These are phyloP conservation scores for Vireo altiloquus DNA, from an alignment of 2,113 vertebrate species.

Conservation along the genomic window DNA sequence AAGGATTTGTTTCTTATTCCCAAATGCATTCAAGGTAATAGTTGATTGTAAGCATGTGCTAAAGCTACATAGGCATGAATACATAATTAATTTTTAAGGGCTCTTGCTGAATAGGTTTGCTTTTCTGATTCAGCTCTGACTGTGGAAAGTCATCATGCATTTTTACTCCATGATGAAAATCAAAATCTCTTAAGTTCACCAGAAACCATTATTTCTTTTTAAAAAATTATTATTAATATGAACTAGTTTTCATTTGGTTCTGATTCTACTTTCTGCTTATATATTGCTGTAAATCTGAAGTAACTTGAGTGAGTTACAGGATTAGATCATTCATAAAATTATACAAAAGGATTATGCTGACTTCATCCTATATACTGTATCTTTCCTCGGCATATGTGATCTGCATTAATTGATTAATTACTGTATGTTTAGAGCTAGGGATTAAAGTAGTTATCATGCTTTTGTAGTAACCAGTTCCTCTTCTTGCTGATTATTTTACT, in stretches of 20 bases:
- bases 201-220: background rate
- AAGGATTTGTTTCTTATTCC: background rate
- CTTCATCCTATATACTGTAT: slow-evolving; percentile 27
- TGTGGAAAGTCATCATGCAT: background rate
- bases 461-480: slow-evolving; percentile 49
- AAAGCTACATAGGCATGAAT: background rate
- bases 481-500: slow-evolving; percentile 34
- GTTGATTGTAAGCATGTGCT: background rate
- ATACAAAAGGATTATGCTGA: slow-evolving; percentile 36
- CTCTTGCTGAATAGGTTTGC: background rate
- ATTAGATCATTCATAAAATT: slow-evolving; percentile 27
- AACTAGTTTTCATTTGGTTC: background rate
- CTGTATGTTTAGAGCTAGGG: slow-evolving; percentile 60
- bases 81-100: background rate
- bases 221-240: background rate
- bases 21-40: background rate
- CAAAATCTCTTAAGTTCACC: background rate
- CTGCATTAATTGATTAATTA: slow-evolving; percentile 69
- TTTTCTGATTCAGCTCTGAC: background rate
- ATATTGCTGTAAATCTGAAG: background rate
- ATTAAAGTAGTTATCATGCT: slow-evolving; percentile 50
- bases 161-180: background rate
- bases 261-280: background rate
- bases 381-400: slow-evolving; percentile 13
- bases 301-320: background rate